Percentiles rank a stretch among this genome's conserved stretches.
Conservation (phyloP, 2,888 invertebrate genomes). For the Polyommatus iphigenia region DNA sequence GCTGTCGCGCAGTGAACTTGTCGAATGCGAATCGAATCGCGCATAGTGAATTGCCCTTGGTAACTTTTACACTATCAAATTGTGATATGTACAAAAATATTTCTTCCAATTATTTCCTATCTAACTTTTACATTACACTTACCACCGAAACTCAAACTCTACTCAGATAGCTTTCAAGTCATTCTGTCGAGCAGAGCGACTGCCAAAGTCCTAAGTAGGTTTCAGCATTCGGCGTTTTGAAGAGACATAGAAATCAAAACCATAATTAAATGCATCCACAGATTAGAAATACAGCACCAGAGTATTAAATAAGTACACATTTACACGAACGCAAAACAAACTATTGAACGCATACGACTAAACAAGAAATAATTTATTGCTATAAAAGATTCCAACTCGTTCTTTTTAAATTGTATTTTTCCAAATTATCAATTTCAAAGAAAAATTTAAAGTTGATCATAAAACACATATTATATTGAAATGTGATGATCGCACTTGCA, state of each 20-base stretch:
- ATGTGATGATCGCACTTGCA: neutral
- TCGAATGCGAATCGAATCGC: neutral
- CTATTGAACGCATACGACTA: constrained; percentile 37
- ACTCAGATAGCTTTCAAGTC: neutral
- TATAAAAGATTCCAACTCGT: neutral
- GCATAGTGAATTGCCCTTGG: constrained; percentile 50
- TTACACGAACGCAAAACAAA: constrained; percentile 44
- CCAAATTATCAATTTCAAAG: neutral
- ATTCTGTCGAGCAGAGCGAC: neutral
- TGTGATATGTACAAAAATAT: constrained; percentile 81
- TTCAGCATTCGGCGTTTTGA: neutral
- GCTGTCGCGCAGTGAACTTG: neutral
- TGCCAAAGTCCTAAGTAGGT: neutral
- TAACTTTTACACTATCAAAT: constrained; percentile 68
- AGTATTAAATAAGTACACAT: constrained; percentile 40
- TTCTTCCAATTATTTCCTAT: constrained; percentile 59
- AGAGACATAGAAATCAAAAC: constrained; percentile 34
- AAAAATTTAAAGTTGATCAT: neutral
- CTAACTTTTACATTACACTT: constrained; percentile 51
- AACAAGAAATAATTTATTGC: constrained; percentile 1
- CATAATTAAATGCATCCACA: constrained; percentile 41
- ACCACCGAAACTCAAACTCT: constrained; percentile 37
- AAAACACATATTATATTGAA: too few relatives aligned
- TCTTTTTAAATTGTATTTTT: neutral
- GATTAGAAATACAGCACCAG: constrained; percentile 43